Base-by-base conservation (phyloP, 1,140 invertebrate genomes). In the Diabrotica virgifera region DNA sequence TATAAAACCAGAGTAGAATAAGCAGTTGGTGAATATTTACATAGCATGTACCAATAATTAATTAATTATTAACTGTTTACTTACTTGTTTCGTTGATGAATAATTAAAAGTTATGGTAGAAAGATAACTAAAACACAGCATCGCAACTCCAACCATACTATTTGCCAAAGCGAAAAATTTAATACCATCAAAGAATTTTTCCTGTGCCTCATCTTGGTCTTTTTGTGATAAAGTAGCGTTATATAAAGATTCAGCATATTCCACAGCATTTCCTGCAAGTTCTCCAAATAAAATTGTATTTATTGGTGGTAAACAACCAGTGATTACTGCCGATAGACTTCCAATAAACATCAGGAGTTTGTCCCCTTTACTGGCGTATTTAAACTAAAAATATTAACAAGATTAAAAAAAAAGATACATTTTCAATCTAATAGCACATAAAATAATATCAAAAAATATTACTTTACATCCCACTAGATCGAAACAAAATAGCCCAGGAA, bases 251-350 rank as follows among this genome's bases (percentile, higher is more conserved):
- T 9, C 5, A 53, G 73, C 70, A 70, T 78, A 79, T 7, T 74
- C 64, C 11, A 84, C 76, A 65, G 84, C 78, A 12, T 74, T 73
- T 37, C 82, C 83, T 0, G 88, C 83, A 61, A 91, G 79, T 63
- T 83, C 80, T 5, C 89, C 87, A 73, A 90, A 89, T 12, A 91
- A 80, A 7, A 89, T 77, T 55, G 87, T 88, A 71, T 90, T 87
- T 6, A 87, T 69, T 0, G 89, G 89, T 40, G 87, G 85, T 36
- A 85, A 82, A 8, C 83, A 76, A 6, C 88, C 89, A 12, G 86
- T 85, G 46, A 82, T 76, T 1, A 86, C 66, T 0, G 87, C 83
- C 56, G 80, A 83, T 59, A 88, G n/a, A 5, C 84, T 69, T 6
- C 87, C 89, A 11, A 89, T 68, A 9, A 73, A 68, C 66, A 91